Base-by-base conservation (phyloP, 1,140 invertebrate species). In the Myzus persicae region DNA sequence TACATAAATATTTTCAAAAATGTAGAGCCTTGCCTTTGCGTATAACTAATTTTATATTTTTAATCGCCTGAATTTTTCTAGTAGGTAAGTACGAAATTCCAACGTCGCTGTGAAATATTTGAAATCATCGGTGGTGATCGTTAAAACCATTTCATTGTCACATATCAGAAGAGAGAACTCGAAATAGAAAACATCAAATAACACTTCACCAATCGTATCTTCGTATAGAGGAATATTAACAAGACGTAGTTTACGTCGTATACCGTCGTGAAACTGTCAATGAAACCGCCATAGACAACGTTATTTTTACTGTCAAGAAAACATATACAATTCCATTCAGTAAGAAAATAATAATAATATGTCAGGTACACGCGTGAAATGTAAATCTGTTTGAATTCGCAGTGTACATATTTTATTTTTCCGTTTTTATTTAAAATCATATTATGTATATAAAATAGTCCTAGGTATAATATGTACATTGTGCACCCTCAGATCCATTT, bases 351-450 rank as follows among this genome's bases (percentile, higher is more conserved):
- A 85, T 38, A 87, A 85, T 87, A 87, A 44, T 44, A 87, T 31
- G 46, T 89, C 31, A 46, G 38, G 26, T 38, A 48, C 46, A 89
- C 48, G 46, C 36, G 24, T 20, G 9, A 51, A 89, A 89, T 38
- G 87, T 9, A 54, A 89, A 89, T 89, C 46, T 89, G n/a, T 89
- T 89, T 31, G n/a, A 51, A 51, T 48, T 48, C 42, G n/a, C n/a
- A 36, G 22, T 36, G n/a, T 36, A n/a, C 31, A 11, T 26, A 84
- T 84, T 40, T 24, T 40, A 84, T 38, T 84, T 84, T 67, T 31
- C 26, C 7, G 9, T 59, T 59, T 67, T 67, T 67, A 76, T 76
- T 76, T 18, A n/a, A 76, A 24, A 7, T 51, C 48, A 51, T 18
- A 20, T 76, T 67, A 59, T 31, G 31, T 67, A 67, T n/a, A 51